These are phyloP conservation scores for Cryptocephalus primarius DNA, from an alignment of 2,888 invertebrate genomes.

Conservation along the genomic window DNA sequence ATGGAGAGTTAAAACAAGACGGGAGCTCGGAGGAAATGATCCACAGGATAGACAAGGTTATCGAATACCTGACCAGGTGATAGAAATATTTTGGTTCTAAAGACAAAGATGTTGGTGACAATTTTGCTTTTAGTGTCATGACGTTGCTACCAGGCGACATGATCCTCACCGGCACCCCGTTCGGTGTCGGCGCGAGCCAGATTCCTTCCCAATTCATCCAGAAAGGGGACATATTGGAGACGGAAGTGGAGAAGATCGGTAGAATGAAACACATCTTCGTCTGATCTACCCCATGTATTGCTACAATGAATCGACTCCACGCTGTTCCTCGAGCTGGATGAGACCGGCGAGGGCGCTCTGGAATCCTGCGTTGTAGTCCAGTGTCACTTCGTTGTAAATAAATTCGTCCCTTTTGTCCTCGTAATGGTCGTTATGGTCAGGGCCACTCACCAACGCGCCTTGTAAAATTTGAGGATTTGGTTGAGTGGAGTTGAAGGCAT, in stretches of 20 bases:
- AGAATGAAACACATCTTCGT: constrained; percentile 46
- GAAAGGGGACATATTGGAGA: constrained; percentile 64
- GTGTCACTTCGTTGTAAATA: constrained; percentile 44
- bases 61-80: constrained; percentile 60
- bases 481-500: constrained; percentile 32
- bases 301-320: background rate
- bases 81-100: constrained; percentile 1
- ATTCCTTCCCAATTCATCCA: constrained; percentile 67
- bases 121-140: constrained; percentile 45
- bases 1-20: constrained; percentile 62
- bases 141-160: constrained; percentile 77
- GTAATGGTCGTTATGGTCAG: constrained; percentile 42
- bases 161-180: constrained; percentile 77
- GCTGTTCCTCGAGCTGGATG: constrained; percentile 22
- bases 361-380: constrained; percentile 47
- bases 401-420: constrained; percentile 42
- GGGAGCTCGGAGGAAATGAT: constrained; percentile 69
- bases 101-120: too few relatives aligned
- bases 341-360: constrained; percentile 42
- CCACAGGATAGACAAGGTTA: constrained; percentile 61
- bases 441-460: constrained; percentile 48
- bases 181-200: constrained; percentile 56
- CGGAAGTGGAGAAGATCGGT: constrained; percentile 57
- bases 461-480: constrained; percentile 44
- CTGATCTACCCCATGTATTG: background rate